A percentile compares a stretch with the other conserved stretches of the same genome.
These are phyloP conservation scores for Homalodisca vitripennis DNA, from an alignment of 1,140 invertebrate species.

Conservation along the genomic window DNA sequence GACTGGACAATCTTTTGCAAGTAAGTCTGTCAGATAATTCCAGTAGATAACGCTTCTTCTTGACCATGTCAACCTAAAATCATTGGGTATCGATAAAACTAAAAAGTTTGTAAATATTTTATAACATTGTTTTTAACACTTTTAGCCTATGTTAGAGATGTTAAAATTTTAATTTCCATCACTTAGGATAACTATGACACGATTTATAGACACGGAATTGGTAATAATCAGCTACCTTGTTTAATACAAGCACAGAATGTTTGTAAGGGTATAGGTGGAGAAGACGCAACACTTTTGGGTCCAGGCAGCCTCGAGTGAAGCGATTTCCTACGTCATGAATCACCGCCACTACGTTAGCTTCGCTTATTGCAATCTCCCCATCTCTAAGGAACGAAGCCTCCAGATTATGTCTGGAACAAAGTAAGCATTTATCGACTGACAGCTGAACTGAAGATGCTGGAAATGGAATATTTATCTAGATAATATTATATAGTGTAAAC, in stretches of 20 bases:
- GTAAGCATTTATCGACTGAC: no score
- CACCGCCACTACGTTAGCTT: constrained; percentile 81
- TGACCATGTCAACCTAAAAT: constrained; percentile 73
- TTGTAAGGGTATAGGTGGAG: constrained; percentile 61
- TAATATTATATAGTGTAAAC: no score
- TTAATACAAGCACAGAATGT: constrained; percentile 78
- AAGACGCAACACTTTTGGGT: constrained; percentile 66
- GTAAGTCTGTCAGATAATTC: constrained; percentile 67
- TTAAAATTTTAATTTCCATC: no score
- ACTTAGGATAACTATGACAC: no score
- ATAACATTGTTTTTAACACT: no score
- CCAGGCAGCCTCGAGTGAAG: constrained; percentile 64
- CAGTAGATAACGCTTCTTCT: constrained; percentile 71
- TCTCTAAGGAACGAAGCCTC: constrained; percentile 64
- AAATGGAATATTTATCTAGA: no score
- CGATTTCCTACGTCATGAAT: constrained; percentile 79
- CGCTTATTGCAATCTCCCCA: constrained; percentile 60
- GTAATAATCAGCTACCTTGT: constrained; percentile 65
- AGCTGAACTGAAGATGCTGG: no score
- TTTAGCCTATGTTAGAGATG: no score
- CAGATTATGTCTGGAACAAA: constrained; percentile 60
- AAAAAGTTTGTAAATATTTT: no score
- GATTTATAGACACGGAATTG: no score
- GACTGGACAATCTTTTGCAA: constrained; percentile 43
- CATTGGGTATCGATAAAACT: no score